Evolutionary conservation across 2,797 vertebrate species (phyloP), one percentile per base, ranked within the genome.

Genomic region (Sebastes trivittatus): DNA sequence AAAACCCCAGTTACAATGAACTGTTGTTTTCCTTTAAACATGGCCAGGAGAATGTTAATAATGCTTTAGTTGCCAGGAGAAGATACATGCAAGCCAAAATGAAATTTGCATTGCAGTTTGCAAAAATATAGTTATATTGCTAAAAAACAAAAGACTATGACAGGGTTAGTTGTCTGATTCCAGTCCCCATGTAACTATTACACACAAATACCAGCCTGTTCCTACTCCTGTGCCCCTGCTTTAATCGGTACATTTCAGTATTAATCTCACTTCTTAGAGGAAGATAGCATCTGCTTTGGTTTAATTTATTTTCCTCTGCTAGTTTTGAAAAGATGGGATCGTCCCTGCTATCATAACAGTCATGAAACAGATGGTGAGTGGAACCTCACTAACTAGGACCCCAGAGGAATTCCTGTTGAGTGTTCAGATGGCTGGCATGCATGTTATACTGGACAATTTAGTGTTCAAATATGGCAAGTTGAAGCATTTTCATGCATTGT

Each of bases 291-390:
- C 70, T 64, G 68, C 82, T 62, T 23, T 66, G 68, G 55, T 69
- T 75, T 29, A 29, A 55, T 81, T 79, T 55, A 63, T 78, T 83
- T 78, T 74, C 55, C 13, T 34, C 56, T 72, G 32, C 67, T 64
- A 23, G 46, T 59, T 83, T 52, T 55, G 59, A 75, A 78, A 72
- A 55, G 77, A 85, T 36, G 61, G 27, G 75, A 72, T 46, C 42
- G 71, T 63, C 85, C 29, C 70, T 83, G 81, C 73, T 67, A 78
- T 84, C 72, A 58, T 36, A 75, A 58, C 72, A 73, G 75, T 63
- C 46, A 65, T 71, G 69, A 85, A 86, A 81, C 90, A 91, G 89
- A 92, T 92, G 91, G 83, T 27, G 83, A 79, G 82, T 36, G 66
- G 78, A 84, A 68, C 84, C 74, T 80, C 34, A 67, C 66, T 72